Conservation (phyloP, 2,888 invertebrate genomes). For the Dioctria linearis region DNA sequence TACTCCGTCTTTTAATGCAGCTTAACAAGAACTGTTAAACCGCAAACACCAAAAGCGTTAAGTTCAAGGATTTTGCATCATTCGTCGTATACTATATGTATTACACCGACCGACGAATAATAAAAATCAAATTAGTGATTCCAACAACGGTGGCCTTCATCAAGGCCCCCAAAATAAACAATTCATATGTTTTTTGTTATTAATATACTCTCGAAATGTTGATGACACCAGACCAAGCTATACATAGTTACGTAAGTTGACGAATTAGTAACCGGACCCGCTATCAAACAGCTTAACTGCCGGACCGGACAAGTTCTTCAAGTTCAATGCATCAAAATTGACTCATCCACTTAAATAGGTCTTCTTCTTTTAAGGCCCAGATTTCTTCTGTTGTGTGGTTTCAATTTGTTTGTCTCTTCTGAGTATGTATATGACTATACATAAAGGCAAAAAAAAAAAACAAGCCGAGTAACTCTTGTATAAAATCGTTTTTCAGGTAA, state of each 20-base stretch:
- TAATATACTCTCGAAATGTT: background rate
- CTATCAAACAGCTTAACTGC: background rate
- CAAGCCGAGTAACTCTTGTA: too few relatives aligned
- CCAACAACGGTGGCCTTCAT: too few relatives aligned
- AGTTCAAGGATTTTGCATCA: slow-evolving; percentile 34
- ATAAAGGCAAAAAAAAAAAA: too few relatives aligned
- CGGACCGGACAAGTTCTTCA: slow-evolving; percentile 35
- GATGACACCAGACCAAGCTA: slow-evolving; percentile 20
- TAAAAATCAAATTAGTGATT: too few relatives aligned
- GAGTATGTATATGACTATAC: too few relatives aligned
- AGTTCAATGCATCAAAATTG: slow-evolving; percentile 41
- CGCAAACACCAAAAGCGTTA: slow-evolving; percentile 30
- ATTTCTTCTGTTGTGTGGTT: slow-evolving; percentile 18
- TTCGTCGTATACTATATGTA: background rate
- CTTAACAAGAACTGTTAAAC: background rate
- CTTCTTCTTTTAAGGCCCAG: background rate
- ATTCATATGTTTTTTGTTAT: too few relatives aligned
- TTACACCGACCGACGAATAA: too few relatives aligned
- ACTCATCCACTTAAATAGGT: slow-evolving; percentile 26
- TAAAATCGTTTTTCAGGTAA: too few relatives aligned
- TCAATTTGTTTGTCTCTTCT: background rate
- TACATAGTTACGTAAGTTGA: slow-evolving; percentile 21
- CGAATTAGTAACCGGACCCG: slow-evolving; percentile 28
- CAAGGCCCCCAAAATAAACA: too few relatives aligned
- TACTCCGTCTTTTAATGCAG: too few relatives aligned